These are phyloP conservation scores for Peromyscus aztecus DNA, from an alignment of 2,797 vertebrate genomes.

Conservation along the genomic window DNA sequence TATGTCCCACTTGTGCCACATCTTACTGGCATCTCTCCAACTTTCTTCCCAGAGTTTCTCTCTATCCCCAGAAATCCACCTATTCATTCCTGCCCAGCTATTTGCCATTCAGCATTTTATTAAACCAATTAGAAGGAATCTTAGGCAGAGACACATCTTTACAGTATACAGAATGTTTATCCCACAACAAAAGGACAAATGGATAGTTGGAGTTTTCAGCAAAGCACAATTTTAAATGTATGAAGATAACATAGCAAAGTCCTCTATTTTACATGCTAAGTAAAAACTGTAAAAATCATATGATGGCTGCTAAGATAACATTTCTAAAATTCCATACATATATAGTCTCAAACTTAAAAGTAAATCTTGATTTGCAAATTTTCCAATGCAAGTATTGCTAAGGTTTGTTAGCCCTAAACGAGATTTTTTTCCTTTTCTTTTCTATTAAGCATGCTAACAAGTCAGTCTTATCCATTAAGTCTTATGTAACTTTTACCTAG, in stretches of 20 bases:
- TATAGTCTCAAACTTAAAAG: neutral
- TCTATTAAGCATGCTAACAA: neutral
- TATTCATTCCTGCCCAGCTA: too few species aligned
- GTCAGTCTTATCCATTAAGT: neutral
- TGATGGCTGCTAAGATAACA: neutral
- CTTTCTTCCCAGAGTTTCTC: too few species aligned
- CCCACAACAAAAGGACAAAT: neutral
- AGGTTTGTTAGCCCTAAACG: neutral
- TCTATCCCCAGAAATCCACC: too few species aligned
- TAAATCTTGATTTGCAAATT: neutral
- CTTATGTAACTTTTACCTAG: neutral
- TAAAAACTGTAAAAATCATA: neutral
- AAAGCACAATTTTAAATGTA: neutral
- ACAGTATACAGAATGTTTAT: too few species aligned
- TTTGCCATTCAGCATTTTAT: too few species aligned
- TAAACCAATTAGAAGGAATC: too few species aligned
- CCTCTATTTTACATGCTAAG: neutral
- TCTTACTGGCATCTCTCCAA: too few species aligned
- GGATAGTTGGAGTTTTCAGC: neutral
- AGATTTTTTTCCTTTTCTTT: neutral
- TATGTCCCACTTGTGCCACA: too few species aligned
- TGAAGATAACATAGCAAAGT: neutral
- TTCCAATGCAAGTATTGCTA: neutral
- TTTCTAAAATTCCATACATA: neutral
- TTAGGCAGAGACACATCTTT: too few species aligned